These are phyloP conservation scores for Cygnus atratus DNA, from an alignment of 2,113 vertebrate genomes.

Conservation along the genomic window DNA sequence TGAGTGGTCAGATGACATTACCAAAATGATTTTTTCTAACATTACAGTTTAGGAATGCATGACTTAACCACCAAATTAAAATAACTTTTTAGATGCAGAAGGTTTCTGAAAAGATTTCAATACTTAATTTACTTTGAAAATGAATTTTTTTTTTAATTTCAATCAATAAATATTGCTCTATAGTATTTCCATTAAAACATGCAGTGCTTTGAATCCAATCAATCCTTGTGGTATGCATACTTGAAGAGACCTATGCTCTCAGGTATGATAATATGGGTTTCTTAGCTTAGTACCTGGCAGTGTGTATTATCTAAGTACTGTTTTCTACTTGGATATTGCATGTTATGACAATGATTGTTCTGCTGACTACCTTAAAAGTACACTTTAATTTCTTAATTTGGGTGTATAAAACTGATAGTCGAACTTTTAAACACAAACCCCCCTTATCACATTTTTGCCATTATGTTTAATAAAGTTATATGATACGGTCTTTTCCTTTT, in stretches of 20 bases:
- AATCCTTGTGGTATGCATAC: neutral
- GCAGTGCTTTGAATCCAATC: neutral
- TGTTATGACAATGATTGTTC: neutral
- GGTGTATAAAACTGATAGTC: neutral
- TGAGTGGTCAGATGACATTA: neutral
- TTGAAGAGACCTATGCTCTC: neutral
- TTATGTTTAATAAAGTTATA: neutral
- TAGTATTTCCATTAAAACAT: neutral
- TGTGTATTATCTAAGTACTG: neutral
- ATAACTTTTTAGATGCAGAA: neutral
- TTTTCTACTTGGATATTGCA: neutral
- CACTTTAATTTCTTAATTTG: neutral
- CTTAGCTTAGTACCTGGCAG: neutral
- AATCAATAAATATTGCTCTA: neutral
- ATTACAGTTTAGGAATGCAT: neutral
- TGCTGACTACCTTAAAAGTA: neutral
- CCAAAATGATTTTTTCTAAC: neutral
- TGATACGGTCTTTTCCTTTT: neutral
- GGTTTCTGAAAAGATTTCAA: neutral
- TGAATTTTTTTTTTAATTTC: neutral
- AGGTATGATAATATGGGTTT: neutral
- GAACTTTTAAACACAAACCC: neutral
- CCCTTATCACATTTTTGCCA: neutral
- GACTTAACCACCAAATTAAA: neutral
- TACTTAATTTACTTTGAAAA: neutral